phyloP scores from a whole-genome alignment of 2,888 invertebrate genomes.

The Empis livida region DNA sequence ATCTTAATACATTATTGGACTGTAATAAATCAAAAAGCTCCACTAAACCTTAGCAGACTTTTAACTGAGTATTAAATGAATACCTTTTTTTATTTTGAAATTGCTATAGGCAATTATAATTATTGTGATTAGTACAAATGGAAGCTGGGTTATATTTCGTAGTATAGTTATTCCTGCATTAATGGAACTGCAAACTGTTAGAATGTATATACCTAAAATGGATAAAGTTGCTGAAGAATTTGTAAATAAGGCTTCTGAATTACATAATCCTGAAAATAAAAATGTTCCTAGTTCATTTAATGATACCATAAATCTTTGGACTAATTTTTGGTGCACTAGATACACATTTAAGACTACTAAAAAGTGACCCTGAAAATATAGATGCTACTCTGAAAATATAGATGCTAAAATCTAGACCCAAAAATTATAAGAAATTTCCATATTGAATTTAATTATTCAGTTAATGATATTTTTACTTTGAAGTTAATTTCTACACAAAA shows the following conservation, averaged over 20 bases:
- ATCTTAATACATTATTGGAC: constrained; percentile 31
- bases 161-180: too few relatives aligned
- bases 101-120: constrained; percentile 39
- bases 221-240: constrained; percentile 31
- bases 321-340: constrained; percentile 36
- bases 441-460: too few relatives aligned
- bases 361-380: constrained; percentile 10
- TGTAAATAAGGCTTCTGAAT: constrained; percentile 17
- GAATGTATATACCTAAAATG: constrained; percentile 39
- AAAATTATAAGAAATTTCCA: too few relatives aligned
- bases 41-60: constrained; percentile 14
- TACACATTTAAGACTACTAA: constrained; percentile 24
- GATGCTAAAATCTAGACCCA: too few relatives aligned
- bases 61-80: constrained; percentile 6
- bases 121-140: too few relatives aligned
- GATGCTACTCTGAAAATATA: too few relatives aligned
- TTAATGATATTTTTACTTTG: too few relatives aligned
- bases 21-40: constrained; percentile 17
- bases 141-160: constrained; percentile 39
- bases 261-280: constrained; percentile 21
- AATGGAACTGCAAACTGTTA: constrained; percentile 47
- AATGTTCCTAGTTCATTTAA: constrained; percentile 37
- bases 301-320: constrained; percentile 42
- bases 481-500: too few relatives aligned
- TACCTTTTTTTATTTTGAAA: constrained; percentile 10